phyloP scores from a whole-genome alignment of 2,888 invertebrate species.

The Mechanitis messenoides region DNA sequence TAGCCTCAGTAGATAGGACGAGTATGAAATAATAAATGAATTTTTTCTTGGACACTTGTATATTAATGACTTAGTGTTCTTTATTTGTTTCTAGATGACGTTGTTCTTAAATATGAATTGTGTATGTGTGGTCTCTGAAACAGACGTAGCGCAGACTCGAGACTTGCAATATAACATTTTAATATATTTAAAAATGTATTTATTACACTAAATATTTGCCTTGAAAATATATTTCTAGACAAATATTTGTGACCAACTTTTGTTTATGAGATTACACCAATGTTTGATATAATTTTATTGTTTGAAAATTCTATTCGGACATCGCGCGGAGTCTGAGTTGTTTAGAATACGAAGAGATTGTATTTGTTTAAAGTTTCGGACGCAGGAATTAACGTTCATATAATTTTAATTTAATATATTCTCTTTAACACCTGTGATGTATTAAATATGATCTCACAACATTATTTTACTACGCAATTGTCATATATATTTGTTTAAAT shows the following conservation, averaged over 20 bases:
- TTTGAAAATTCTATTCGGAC: constrained; percentile 43
- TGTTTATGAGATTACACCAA: constrained; percentile 49
- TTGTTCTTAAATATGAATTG: constrained; percentile 62
- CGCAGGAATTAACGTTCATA: constrained; percentile 32
- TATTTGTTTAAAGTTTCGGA: constrained; percentile 20
- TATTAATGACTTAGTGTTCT: constrained; percentile 34
- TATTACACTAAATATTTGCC: constrained; percentile 19
- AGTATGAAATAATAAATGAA: constrained; percentile 68
- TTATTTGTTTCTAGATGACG: constrained; percentile 57
- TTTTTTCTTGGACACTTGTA: constrained; percentile 47
- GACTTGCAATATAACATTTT: neutral
- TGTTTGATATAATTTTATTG: constrained; percentile 59
- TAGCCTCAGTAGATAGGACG: constrained; percentile 45
- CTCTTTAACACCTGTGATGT: constrained; percentile 81
- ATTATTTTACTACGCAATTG: constrained; percentile 73
- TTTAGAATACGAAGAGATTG: constrained; percentile 21
- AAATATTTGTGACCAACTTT: constrained; percentile 31
- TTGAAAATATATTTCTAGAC: constrained; percentile 23
- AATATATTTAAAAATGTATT: neutral
- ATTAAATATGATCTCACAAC: constrained; percentile 81
- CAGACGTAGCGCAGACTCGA: constrained; percentile 33
- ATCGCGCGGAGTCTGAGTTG: constrained; percentile 32
- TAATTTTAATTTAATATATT: constrained; percentile 50
- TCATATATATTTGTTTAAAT: constrained; percentile 67
- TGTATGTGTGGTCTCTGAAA: constrained; percentile 52